These are phyloP conservation scores for Dimorphilus gyrociliatus DNA, from an alignment of 2,888 invertebrate species.

Conservation along the genomic window DNA sequence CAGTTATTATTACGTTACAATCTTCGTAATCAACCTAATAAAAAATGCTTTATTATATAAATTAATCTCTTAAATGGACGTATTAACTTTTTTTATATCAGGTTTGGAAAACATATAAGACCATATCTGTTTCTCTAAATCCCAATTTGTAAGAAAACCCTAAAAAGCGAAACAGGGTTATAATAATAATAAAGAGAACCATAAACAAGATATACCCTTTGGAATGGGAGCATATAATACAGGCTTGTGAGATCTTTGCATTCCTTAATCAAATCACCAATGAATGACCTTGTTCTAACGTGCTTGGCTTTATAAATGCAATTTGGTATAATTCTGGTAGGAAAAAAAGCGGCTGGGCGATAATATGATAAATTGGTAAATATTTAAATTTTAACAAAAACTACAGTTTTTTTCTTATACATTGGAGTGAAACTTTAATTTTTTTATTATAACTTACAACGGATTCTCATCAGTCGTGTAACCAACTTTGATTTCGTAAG, in stretches of 20 bases:
- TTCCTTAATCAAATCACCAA: conserved; percentile 85
- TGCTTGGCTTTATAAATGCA: conserved; percentile 96
- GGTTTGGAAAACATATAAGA: conserved; percentile 80
- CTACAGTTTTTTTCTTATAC: not conserved
- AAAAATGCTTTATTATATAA: too few relatives aligned
- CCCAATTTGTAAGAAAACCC: conserved; percentile 89
- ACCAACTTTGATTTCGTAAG: conserved; percentile 69
- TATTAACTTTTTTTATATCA: conserved; percentile 55
- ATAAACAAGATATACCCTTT: conserved; percentile 47
- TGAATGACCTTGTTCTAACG: conserved; percentile 76
- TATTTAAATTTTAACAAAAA: conserved; percentile 12
- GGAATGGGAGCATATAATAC: conserved; percentile 79
- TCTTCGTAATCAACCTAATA: conserved; percentile 43
- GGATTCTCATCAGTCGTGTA: conserved; percentile 51
- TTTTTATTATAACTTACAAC: conserved; percentile 39
- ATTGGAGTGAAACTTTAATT: not conserved
- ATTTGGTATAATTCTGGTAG: conserved; percentile 50
- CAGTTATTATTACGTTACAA: conserved; percentile 68
- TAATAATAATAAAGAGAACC: not conserved
- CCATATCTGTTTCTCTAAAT: conserved; percentile 83
- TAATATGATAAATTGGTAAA: conserved; percentile 5
- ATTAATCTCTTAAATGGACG: too few relatives aligned
- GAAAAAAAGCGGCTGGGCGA: conserved; percentile 4
- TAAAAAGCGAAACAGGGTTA: conserved; percentile 19
- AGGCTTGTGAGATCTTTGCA: conserved; percentile 87